Evolutionary conservation across 2,797 vertebrate genomes (phyloP), one percentile per base, ranked within the genome.

Genomic region (Potorous gilbertii): DNA sequence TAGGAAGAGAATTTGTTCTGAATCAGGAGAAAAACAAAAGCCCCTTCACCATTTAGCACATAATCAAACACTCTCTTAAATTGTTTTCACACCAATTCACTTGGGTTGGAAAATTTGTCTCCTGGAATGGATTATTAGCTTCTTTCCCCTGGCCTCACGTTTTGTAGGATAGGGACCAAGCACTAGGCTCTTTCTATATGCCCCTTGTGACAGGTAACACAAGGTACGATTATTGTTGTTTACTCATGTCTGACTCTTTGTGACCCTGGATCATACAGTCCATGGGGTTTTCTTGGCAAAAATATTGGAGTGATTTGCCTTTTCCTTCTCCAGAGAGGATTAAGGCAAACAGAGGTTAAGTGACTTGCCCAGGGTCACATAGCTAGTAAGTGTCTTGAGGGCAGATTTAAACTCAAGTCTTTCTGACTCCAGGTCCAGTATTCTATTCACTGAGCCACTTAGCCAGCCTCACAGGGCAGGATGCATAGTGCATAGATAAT

Each of bases 31-130:
- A 27, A 95, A 97, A 40, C 18, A 24, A 96, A 90, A 31, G 55
- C 34, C 31, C 94, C 24, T 27, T 3, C 91, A 89, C 54, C 92
- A 34, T 16, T 95, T 94, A 93, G 28, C 93, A 92, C 56, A 10
- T 87, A 93, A 74, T 96, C 92, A 87, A 55, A 74, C 10, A 40
- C 40, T 12, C 55, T 62, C 59, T 62, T 93, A 52, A 13, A 46
- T 56, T 92, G 54, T 93, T 91, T 95, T 92, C 59, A 92, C 91
- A 95, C 31, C 54, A 74, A 28, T 95, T 96, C 95, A 89, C 3
- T 3, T 81, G 6, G 40, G 40, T 46, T 81, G 40, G 74, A 81
- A 81, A 46, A 8, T 46, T 27, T 81, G 21, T 81, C 40, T 81
- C 18, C 21, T 0, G 9, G 10, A 27, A 81, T n/a, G 34, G 62